Base-by-base conservation (phyloP, 2,113 vertebrate species). In the Pomatostomus ruficeps region DNA sequence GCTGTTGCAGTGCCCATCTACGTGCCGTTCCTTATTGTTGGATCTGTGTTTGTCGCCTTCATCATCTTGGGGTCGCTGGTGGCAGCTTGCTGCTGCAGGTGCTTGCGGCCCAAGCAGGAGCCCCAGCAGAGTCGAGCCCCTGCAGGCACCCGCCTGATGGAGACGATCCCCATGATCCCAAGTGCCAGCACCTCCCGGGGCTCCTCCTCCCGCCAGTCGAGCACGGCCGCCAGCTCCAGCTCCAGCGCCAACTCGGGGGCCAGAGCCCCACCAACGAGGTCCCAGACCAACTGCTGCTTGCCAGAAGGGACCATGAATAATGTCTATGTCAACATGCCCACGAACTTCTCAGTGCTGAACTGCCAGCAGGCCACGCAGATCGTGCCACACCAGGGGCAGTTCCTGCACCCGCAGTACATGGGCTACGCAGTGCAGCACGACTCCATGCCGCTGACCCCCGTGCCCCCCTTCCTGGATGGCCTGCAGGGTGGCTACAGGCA, bases 111-210 rank as follows among this genome's bases (percentile, higher is more conserved):
- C 61, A 99, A 99, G 92, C 99, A 99, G 96, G 99, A 99, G 58
- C 98, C 98, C 6, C 98, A 99, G n/a, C 98, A 99, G 62, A 98
- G 98, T 88, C 93, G 90, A 95, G 98, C 88, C 46, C 98, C 77
- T 0, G 98, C 97, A 3, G 96, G 98, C 11, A 98, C 96, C 25
- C 98, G 99, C 76, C 97, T 99, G 92, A 97, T 99, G 97, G 99
- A 99, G 95, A 99, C 99, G 10, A 99, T 99, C 92, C 99, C 99
- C 61, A 99, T 99, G 99, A 99, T 99, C 97, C 98, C 99, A 22
- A 99, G 98, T 25, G 98, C 98, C 75, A 98, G 98, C 95, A 99
- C 99, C 18, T 99, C 99, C 9, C 97, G 99, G 16, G 99, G 99
- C 8, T 99, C 99, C 1, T 99, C 99, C 4, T 99, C 99, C 7